These are phyloP conservation scores for Drosophila ogumai DNA, from an alignment of 1,140 invertebrate genomes.

Conservation along the genomic window DNA sequence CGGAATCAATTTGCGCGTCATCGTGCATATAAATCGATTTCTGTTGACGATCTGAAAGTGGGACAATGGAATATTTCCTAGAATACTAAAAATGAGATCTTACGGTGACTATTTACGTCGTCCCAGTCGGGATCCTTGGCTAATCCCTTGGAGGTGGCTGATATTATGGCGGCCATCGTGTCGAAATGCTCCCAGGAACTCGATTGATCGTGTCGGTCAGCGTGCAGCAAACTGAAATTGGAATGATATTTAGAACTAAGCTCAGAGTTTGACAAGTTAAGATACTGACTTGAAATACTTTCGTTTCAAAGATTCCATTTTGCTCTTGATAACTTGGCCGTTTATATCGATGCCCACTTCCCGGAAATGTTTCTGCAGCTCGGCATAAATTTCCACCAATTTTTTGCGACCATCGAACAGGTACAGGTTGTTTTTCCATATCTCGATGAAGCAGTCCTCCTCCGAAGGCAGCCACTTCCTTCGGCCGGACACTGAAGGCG, in stretches of 20 bases:
- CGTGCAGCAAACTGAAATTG: conserved; percentile 21
- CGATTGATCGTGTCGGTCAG: not conserved
- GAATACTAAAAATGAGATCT: not conserved
- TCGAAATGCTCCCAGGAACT: conserved; percentile 16
- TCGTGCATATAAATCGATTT: conserved; percentile 19
- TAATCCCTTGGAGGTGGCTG: not conserved
- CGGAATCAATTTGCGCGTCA: not conserved
- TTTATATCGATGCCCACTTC: conserved; percentile 23
- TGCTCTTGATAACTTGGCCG: conserved; percentile 23
- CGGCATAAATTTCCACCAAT: conserved; percentile 10
- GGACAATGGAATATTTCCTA: not conserved
- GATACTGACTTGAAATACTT: conserved; percentile 36
- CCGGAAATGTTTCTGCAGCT: conserved; percentile 4
- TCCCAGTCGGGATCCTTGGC: conserved; percentile 19
- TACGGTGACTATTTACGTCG: conserved; percentile 9
- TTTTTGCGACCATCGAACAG: conserved; percentile 19
- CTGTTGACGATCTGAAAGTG: not conserved
- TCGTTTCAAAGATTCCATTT: conserved; percentile 37
- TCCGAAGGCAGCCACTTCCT: conserved; percentile 25
- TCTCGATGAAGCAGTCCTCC: conserved; percentile 30
- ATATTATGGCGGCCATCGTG: conserved; percentile 13
- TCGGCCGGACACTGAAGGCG: conserved; percentile 7
- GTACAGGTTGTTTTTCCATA: conserved; percentile 24
- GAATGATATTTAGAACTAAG: not conserved
- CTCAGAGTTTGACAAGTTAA: not conserved